Evolutionary conservation across 2,888 invertebrate species (phyloP), one percentile per base, ranked within the genome.

Genomic region (Patella depressa): DNA sequence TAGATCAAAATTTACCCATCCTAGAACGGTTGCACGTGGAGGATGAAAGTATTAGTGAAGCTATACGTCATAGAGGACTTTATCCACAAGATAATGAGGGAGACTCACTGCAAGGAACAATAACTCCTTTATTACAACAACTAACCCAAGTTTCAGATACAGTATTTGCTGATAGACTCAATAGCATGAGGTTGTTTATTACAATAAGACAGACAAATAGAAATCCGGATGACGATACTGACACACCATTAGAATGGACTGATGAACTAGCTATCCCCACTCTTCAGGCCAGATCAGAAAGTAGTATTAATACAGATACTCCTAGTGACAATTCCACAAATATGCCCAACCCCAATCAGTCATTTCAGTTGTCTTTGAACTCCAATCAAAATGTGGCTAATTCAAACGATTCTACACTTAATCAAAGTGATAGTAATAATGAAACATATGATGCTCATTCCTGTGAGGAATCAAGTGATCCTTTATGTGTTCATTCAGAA

Each of bases 21-120:
- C 24, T 65, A 65, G 65, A 65, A 2, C 53, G 73, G 24, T 53
- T 73, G 45, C 55, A 54, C 19, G 24, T 73, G 14, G 73, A 73
- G 55, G 73, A 73, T 73, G 73, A 73, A 53, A 55, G 73, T 54
- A 53, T 73, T 12, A 73, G 53, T 73, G 73, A 73, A 73, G 73
- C 73, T 15, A 73, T 73, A n/a, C 73, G 73, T 15, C 24, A 24
- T 11, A 53, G 73, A n/a, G 73, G 73, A 45, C 24, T 73, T 24
- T 73, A 24, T 53, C 73, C 55, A n/a, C 45, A 55, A 73, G 73
- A 73, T n/a, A 73, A 73, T 24, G 24, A 53, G 17, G 65, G 24
- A 12, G 65, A 65, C 12, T 14, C 19, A 12, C 72, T 53, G 4
- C 19, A 45, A 53, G 73, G 53, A 24, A 73, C 54, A 17, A 73